These are phyloP conservation scores for Hemicentrotus pulcherrimus DNA, from an alignment of 35 echinoderm and acorn worm genomes.

Conservation along the genomic window DNA sequence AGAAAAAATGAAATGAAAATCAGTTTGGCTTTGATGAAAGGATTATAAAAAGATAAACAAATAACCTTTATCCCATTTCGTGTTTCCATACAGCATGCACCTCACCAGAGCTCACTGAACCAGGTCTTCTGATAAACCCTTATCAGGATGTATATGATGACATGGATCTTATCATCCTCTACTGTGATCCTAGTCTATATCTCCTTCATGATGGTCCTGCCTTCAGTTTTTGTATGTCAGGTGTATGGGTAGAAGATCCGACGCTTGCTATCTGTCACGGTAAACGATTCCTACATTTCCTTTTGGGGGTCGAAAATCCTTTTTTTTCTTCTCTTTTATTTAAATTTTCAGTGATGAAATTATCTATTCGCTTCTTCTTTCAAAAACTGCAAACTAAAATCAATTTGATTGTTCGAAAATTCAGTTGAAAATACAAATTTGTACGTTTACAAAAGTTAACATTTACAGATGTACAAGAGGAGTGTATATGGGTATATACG, in stretches of 20 bases:
- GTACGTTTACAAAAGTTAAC: too few relatives aligned
- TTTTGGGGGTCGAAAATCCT: not conserved
- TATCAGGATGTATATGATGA: not conserved
- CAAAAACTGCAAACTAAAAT: too few relatives aligned
- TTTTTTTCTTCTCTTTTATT: not conserved
- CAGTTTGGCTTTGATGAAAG: too few relatives aligned
- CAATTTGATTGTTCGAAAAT: too few relatives aligned
- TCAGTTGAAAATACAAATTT: too few relatives aligned
- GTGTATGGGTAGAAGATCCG: not conserved
- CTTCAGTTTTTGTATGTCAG: conserved; percentile 31
- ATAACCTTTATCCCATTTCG: too few relatives aligned
- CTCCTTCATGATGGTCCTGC: conserved; percentile 36
- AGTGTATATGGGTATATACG: too few relatives aligned
- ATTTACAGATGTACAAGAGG: too few relatives aligned
- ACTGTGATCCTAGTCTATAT: conserved; percentile 29
- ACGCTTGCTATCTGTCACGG: conserved; percentile 2
- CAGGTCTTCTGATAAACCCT: not conserved
- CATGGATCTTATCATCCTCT: not conserved
- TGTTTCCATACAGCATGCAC: not conserved
- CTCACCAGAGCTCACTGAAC: not conserved
- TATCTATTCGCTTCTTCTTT: too few relatives aligned
- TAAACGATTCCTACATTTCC: not conserved
- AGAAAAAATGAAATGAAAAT: too few relatives aligned
- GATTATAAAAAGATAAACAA: too few relatives aligned
- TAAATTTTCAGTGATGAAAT: too few relatives aligned